Evolutionary conservation across 2,797 vertebrate genomes (phyloP).

Genomic region (Steatocranus sp.): DNA sequence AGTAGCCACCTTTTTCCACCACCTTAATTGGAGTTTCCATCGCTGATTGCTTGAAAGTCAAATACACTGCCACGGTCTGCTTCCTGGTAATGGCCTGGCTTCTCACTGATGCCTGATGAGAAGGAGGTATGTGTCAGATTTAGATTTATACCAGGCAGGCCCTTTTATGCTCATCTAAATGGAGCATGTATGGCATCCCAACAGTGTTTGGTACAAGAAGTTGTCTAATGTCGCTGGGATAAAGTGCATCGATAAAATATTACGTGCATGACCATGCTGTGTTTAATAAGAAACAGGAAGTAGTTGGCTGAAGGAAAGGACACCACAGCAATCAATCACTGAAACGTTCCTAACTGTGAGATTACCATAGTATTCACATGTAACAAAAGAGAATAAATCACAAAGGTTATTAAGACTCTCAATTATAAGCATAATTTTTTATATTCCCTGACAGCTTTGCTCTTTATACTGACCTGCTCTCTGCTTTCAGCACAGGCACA

Average conservation of each 20-base stretch:
- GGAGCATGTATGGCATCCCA: conserved; percentile 12
- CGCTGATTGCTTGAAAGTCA: conserved; percentile 51
- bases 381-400: conserved; percentile 26
- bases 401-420: not conserved
- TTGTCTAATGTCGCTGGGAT: conserved; percentile 10
- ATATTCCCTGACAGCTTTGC: conserved; percentile 12
- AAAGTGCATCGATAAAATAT: conserved; percentile 4
- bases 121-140: conserved; percentile 38
- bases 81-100: conserved; percentile 58
- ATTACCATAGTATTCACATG: not conserved
- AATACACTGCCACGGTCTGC: conserved; percentile 57
- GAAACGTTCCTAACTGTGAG: conserved; percentile 5
- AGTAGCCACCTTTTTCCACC: conserved; percentile 64
- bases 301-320: not conserved
- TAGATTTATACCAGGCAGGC: conserved; percentile 55
- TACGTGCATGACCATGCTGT: not conserved
- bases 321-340: conserved; percentile 27
- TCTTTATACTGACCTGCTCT: not conserved
- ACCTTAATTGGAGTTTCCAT: conserved; percentile 63
- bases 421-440: conserved; percentile 51
- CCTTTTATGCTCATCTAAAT: conserved; percentile 45
- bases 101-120: conserved; percentile 63
- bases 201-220: conserved; percentile 11
- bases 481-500: conserved; percentile 14
- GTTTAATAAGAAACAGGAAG: conserved; percentile 10